Conservation (phyloP, 2,797 vertebrate species). For the Lepilemur ruficaudatus region DNA sequence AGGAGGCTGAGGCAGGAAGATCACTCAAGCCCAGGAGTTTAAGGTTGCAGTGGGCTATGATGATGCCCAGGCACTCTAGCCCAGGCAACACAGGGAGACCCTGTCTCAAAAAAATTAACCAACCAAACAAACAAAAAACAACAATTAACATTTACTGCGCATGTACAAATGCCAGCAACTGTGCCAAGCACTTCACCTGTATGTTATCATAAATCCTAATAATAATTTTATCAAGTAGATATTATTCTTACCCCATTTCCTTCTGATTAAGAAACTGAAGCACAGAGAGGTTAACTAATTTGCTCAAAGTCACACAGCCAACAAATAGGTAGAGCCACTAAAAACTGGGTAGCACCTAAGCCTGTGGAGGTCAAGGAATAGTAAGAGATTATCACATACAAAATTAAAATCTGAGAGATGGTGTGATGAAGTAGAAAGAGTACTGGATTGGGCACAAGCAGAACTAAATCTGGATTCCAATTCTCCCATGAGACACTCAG, state of each 20-base stretch:
- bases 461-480: neutral
- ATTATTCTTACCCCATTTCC: neutral
- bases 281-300: neutral
- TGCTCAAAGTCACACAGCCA: neutral
- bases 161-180: neutral
- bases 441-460: neutral
- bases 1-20: neutral
- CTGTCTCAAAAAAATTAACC: neutral
- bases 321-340: neutral
- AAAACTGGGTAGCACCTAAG: neutral
- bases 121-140: neutral
- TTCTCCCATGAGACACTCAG: neutral
- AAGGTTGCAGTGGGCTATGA: neutral
- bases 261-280: slow-evolving; percentile 17
- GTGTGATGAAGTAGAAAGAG: neutral
- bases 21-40: neutral
- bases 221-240: neutral
- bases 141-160: neutral
- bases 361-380: neutral
- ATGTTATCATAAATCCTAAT: neutral
- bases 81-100: neutral
- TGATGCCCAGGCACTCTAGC: neutral
- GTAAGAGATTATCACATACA: neutral
- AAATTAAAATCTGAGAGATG: neutral
- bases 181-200: neutral